These are phyloP conservation scores for Geococcyx californianus DNA, from an alignment of 2,113 vertebrate genomes.

Conservation along the genomic window DNA sequence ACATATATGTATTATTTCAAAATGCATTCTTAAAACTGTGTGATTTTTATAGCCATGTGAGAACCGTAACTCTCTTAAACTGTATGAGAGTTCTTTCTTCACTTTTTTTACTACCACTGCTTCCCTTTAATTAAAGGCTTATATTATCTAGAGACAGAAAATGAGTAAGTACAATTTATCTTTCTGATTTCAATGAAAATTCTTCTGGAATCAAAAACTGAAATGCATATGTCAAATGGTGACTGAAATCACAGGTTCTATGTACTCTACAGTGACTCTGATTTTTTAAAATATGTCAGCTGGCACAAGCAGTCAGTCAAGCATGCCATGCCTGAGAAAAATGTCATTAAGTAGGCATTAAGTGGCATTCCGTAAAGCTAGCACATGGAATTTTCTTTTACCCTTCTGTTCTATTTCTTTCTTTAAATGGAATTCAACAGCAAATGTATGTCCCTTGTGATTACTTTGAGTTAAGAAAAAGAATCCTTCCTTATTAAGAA, in stretches of 20 bases:
- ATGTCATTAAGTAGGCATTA: neutral
- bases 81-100: neutral
- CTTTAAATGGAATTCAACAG: neutral
- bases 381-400: neutral
- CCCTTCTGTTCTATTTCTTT: neutral
- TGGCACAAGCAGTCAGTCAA: neutral
- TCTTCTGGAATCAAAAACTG: neutral
- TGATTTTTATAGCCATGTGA: neutral
- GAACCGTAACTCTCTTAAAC: neutral
- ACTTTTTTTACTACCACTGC: neutral
- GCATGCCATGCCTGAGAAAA: neutral
- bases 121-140: conserved; percentile 7
- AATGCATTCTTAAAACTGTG: neutral
- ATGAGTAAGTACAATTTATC: neutral
- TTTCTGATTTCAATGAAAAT: neutral
- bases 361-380: neutral
- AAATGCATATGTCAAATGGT: neutral
- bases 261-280: neutral
- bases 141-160: conserved; percentile 3
- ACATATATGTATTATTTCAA: neutral
- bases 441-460: neutral
- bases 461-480: neutral
- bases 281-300: neutral
- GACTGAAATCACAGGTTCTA: neutral
- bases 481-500: neutral